A percentile compares a stretch with the other conserved stretches of the same genome.
These are phyloP conservation scores for Callospermophilus lateralis DNA, from an alignment of 2,113 vertebrate species.

Conservation along the genomic window DNA sequence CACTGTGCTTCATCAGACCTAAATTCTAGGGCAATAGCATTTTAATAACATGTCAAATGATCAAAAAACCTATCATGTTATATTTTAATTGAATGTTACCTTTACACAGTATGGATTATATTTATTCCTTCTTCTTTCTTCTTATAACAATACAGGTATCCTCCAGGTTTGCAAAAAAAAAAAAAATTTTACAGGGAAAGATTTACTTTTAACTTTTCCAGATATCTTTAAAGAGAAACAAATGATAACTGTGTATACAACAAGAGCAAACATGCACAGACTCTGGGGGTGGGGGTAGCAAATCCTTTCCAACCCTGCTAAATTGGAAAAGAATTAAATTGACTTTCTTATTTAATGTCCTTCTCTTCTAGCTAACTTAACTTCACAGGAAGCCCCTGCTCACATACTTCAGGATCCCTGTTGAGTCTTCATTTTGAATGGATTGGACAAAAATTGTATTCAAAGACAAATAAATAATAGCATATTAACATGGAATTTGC, in stretches of 20 bases:
- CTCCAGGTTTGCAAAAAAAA: neutral
- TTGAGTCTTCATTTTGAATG: neutral
- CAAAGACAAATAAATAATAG: neutral
- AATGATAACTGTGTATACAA: neutral
- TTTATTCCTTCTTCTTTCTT: neutral
- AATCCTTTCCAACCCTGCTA: neutral
- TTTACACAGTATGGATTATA: neutral
- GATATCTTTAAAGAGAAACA: neutral
- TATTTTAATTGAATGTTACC: conserved; percentile 17
- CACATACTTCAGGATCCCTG: neutral
- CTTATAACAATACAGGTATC: neutral
- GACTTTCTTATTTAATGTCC: neutral
- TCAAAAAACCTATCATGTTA: neutral
- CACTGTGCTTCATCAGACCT: conserved; percentile 2
- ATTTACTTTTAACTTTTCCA: neutral
- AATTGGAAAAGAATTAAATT: neutral
- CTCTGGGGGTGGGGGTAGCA: neutral
- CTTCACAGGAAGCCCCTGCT: neutral
- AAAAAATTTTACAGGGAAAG: neutral
- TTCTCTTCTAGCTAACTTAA: neutral
- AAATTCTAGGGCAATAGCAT: neutral
- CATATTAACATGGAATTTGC: neutral
- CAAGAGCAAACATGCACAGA: neutral
- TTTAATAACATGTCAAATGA: conserved; percentile 21
- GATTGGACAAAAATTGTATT: neutral